Evolutionary conservation across 2,797 vertebrate species (phyloP).

Genomic region (Pristis pectinata): DNA sequence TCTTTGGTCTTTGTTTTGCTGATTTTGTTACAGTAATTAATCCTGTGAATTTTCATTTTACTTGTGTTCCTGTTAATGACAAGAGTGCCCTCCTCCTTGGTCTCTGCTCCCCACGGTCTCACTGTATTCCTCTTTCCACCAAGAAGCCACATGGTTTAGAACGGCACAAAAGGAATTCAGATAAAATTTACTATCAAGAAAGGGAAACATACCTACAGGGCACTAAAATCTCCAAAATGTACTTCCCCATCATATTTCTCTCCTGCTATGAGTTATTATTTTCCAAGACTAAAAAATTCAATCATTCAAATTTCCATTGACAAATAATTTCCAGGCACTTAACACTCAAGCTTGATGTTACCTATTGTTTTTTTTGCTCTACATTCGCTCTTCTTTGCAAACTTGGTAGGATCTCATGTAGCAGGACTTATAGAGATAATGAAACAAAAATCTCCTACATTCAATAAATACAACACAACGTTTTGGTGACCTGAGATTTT

Average conservation of each 20-base stretch:
- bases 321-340: not conserved
- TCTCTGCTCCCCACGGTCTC: not conserved
- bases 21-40: not conserved
- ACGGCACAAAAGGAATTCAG: not conserved
- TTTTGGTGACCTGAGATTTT: not conserved
- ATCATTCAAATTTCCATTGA: not conserved
- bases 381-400: not conserved
- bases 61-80: not conserved
- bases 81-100: not conserved
- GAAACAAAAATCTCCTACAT: not conserved
- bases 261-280: not conserved
- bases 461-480: not conserved
- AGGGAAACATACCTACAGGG: not conserved
- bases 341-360: not conserved
- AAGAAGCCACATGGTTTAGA: not conserved
- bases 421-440: not conserved
- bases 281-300: not conserved
- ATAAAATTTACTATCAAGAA: not conserved
- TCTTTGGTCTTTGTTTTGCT: not conserved
- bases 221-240: not conserved
- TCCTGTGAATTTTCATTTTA: not conserved
- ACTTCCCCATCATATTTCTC: not conserved
- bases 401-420: not conserved
- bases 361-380: not conserved
- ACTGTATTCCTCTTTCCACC: not conserved